These are phyloP conservation scores for Herminia tarsipennalis DNA, from an alignment of 2,888 invertebrate genomes.

Conservation along the genomic window DNA sequence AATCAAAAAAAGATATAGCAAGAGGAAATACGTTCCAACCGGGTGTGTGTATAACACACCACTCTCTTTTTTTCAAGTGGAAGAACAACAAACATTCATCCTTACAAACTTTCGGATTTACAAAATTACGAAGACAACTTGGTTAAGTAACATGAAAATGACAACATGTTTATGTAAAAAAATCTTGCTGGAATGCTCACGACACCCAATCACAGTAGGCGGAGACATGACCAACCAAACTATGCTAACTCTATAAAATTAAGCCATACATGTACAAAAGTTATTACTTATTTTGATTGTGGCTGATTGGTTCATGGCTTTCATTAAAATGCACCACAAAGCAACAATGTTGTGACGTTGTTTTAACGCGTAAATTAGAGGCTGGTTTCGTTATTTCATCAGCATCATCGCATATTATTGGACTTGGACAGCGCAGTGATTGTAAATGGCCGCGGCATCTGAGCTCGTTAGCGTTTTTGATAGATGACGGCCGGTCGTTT, in stretches of 20 bases:
- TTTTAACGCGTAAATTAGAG: slow-evolving; percentile 57
- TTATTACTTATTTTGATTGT: slow-evolving; percentile 13
- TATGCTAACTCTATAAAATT: neutral
- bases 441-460: slow-evolving; percentile 79
- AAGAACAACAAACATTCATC: no score
- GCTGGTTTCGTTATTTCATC: slow-evolving; percentile 63
- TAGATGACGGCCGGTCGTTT: slow-evolving; percentile 82
- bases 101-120: no score
- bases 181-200: no score
- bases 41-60: no score
- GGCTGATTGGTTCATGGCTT: slow-evolving; percentile 17
- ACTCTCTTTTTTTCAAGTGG: no score
- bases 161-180: no score
- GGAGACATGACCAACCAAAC: no score
- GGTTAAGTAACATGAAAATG: no score
- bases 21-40: no score
- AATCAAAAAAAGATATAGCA: no score
- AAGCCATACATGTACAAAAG: neutral
- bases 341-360: slow-evolving; percentile 59
- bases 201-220: no score
- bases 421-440: slow-evolving; percentile 64
- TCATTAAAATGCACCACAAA: slow-evolving; percentile 34
- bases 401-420: slow-evolving; percentile 77
- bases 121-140: no score
- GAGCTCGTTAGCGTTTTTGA: slow-evolving; percentile 84